These are phyloP conservation scores for Leptonema lineaticorne DNA, from an alignment of 1,140 invertebrate species.

Conservation along the genomic window DNA sequence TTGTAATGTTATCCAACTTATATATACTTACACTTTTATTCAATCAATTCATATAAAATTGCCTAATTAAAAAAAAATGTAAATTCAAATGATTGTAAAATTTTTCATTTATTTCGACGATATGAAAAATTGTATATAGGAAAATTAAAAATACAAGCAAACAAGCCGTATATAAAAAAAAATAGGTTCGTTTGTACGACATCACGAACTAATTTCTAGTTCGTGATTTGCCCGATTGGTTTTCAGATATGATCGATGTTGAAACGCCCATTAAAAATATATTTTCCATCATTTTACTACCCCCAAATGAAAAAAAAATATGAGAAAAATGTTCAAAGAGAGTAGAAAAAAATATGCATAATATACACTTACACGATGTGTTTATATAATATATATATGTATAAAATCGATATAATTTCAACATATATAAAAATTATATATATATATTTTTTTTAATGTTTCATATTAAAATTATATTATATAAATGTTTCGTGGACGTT, in stretches of 20 bases:
- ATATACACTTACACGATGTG: not conserved
- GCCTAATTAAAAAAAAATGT: too few relatives aligned
- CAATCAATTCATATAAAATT: too few relatives aligned
- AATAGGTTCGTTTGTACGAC: too few relatives aligned
- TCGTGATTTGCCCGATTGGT: slow-evolving; percentile 2
- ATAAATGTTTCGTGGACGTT: not conserved
- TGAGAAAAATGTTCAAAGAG: not conserved
- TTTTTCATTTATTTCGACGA: too few relatives aligned
- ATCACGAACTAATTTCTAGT: slow-evolving; percentile 5
- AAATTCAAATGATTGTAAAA: too few relatives aligned
- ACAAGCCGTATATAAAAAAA: too few relatives aligned
- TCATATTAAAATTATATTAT: not conserved
- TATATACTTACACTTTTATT: too few relatives aligned
- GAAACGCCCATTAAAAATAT: slow-evolving; percentile 19
- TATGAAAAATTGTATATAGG: too few relatives aligned
- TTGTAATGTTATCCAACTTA: too few relatives aligned
- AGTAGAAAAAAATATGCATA: not conserved
- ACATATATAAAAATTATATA: too few relatives aligned
- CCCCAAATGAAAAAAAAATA: not conserved
- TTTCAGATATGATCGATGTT: slow-evolving; percentile 11
- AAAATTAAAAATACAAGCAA: too few relatives aligned
- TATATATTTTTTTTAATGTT: too few relatives aligned
- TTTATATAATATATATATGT: not conserved
- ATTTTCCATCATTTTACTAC: slow-evolving; percentile 1
- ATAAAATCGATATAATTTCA: not conserved